Evolutionary conservation across 2,113 vertebrate species (phyloP).

Genomic region (Porphyrio hochstetteri): DNA sequence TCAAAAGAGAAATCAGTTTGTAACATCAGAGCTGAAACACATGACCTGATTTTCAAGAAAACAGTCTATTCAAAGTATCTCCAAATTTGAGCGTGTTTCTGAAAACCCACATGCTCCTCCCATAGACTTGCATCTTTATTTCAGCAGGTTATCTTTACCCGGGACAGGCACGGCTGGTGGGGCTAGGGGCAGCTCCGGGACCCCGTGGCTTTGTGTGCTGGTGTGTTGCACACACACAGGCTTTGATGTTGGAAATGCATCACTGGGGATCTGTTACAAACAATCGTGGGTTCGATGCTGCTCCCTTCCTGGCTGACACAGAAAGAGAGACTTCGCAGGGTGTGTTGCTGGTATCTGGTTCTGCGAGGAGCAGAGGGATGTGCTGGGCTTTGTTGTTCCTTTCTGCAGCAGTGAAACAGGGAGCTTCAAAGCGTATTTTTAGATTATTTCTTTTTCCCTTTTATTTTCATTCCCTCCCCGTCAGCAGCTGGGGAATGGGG

Average conservation of each 20-base stretch:
- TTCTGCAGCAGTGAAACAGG: not conserved
- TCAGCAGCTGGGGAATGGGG: not conserved
- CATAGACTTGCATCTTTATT: not conserved
- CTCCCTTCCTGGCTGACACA: not conserved
- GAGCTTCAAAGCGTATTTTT: not conserved
- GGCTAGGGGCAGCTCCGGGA: rapidly evolving
- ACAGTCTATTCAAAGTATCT: not conserved
- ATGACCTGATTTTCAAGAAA: not conserved
- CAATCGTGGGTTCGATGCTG: not conserved
- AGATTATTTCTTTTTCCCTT: not conserved
- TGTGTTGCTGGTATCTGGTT: not conserved
- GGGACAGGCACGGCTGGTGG: rapidly evolving
- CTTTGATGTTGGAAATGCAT: not conserved
- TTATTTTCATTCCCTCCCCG: not conserved
- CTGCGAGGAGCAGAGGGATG: not conserved
- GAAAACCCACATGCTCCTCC: not conserved
- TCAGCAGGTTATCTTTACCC: not conserved
- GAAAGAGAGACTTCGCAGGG: not conserved
- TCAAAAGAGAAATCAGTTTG: not conserved
- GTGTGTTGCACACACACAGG: rapidly evolving
- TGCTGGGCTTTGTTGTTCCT: not conserved
- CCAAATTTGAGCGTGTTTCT: not conserved
- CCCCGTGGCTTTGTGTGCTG: rapidly evolving
- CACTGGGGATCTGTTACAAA: not conserved
- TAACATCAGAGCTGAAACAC: not conserved